Conservation (phyloP, 92 coral and sea anemone genomes). For the Palythoa grandiflora region DNA sequence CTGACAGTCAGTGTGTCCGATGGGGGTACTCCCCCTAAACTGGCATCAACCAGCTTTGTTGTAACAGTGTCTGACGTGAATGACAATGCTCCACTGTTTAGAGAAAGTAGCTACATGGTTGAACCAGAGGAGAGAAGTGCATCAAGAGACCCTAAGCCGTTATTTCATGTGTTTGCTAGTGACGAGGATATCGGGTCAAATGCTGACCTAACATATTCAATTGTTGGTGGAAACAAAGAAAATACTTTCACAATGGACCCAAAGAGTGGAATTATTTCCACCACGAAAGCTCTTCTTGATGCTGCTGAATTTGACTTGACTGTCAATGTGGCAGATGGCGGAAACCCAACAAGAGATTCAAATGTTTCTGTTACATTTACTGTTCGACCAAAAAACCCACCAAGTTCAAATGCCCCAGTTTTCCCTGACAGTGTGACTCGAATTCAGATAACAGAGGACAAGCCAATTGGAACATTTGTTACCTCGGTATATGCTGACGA, state of each 20-base stretch:
- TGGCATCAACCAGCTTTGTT: conserved; percentile 67
- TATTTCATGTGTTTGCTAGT: conserved; percentile 72
- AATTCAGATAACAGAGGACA: conserved; percentile 69
- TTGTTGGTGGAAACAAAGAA: conserved; percentile 57
- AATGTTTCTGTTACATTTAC: conserved; percentile 64
- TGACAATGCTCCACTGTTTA: conserved; percentile 83
- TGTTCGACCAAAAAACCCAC: conserved; percentile 46
- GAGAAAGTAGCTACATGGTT: conserved; percentile 49
- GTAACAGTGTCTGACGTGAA: conserved; percentile 87
- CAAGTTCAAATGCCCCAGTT: conserved; percentile 61
- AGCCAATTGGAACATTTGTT: conserved; percentile 65
- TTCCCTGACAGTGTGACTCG: conserved; percentile 42
- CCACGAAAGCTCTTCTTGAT: conserved; percentile 59
- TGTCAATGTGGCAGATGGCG: conserved; percentile 82
- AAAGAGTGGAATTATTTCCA: conserved; percentile 77
- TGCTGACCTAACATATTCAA: conserved; percentile 75
- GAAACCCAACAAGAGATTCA: conserved; percentile 64
- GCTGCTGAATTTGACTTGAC: conserved; percentile 67
- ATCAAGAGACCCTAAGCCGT: conserved; percentile 37
- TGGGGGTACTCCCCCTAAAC: conserved; percentile 71
- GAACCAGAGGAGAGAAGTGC: conserved; percentile 60
- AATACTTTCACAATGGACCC: conserved; percentile 75
- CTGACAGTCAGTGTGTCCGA: conserved; percentile 76
- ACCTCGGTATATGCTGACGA: conserved; percentile 65
- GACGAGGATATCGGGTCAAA: conserved; percentile 85